Conservation (phyloP, 2,888 invertebrate species). For the Liposcelis brunnea region DNA sequence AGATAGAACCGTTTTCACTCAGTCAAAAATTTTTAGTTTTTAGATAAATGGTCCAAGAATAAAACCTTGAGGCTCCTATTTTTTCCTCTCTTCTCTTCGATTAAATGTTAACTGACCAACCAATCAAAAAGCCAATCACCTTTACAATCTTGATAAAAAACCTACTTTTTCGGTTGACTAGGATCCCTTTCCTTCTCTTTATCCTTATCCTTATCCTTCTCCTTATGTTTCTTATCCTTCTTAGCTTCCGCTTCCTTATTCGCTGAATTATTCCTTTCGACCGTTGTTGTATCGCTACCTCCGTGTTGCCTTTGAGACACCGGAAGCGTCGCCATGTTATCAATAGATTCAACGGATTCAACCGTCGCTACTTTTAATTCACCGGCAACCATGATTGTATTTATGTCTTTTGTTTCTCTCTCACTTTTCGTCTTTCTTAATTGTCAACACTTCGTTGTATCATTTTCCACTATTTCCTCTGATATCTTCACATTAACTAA, state of each 20-base stretch:
- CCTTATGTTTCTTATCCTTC: slow-evolving; percentile 16
- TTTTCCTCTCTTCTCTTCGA: too few species aligned
- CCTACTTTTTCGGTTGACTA: too few species aligned
- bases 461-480: background rate
- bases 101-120: too few species aligned
- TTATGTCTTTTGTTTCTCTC: slow-evolving; percentile 1
- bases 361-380: slow-evolving; percentile 82
- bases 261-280: slow-evolving; percentile 65
- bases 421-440: background rate
- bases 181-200: slow-evolving; percentile 9
- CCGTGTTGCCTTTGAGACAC: slow-evolving; percentile 45
- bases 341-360: slow-evolving; percentile 47
- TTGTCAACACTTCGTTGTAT: slow-evolving; percentile 5
- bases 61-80: too few species aligned
- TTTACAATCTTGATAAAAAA: too few species aligned
- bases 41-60: too few species aligned
- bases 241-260: slow-evolving; percentile 24
- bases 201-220: slow-evolving; percentile 14
- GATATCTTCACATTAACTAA: background rate
- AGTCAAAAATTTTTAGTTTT: too few species aligned
- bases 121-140: too few species aligned
- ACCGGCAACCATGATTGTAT: slow-evolving; percentile 20
- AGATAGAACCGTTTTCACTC: too few species aligned
- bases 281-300: slow-evolving; percentile 39
- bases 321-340: slow-evolving; percentile 79